These are phyloP conservation scores for Eupithecia exiguata DNA, from an alignment of 2,888 invertebrate species.

Conservation along the genomic window DNA sequence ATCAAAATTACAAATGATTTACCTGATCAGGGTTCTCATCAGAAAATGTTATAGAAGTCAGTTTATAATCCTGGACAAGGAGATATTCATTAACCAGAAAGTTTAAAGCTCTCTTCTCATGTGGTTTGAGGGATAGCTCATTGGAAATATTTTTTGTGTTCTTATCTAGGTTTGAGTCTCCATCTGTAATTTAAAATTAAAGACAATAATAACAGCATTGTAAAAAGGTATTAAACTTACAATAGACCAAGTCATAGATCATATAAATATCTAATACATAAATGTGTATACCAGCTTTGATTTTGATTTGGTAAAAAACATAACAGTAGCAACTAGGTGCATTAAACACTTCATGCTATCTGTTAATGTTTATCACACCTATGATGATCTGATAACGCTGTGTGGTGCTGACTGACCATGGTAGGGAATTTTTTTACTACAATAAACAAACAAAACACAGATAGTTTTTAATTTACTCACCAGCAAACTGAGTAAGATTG, in stretches of 20 bases:
- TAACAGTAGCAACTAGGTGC: too few species aligned
- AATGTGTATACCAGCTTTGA: too few species aligned
- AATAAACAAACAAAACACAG: too few species aligned
- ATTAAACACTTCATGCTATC: too few species aligned
- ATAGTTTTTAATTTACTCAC: conserved; percentile 62
- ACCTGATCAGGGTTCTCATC: conserved; percentile 96
- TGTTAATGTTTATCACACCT: not conserved
- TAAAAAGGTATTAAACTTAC: not conserved
- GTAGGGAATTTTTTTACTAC: too few species aligned
- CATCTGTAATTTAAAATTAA: conserved; percentile 58
- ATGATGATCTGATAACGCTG: too few species aligned
- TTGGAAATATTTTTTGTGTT: conserved; percentile 63
- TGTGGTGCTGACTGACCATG: too few species aligned
- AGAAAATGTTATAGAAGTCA: conserved; percentile 94
- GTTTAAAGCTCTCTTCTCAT: conserved; percentile 92
- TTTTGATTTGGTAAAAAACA: too few species aligned
- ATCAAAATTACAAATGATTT: conserved; percentile 10
- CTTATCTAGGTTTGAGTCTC: conserved; percentile 74
- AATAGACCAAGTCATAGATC: not conserved
- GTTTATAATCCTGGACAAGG: conserved; percentile 89
- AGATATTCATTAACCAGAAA: conserved; percentile 94
- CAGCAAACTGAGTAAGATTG: conserved; percentile 91
- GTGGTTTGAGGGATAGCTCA: conserved; percentile 86
- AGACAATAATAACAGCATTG: not conserved
- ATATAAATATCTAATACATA: not conserved